A percentile compares a stretch with the other conserved stretches of the same genome.
Conservation (phyloP, 2,113 vertebrate species). For the Dromaius novaehollandiae region DNA sequence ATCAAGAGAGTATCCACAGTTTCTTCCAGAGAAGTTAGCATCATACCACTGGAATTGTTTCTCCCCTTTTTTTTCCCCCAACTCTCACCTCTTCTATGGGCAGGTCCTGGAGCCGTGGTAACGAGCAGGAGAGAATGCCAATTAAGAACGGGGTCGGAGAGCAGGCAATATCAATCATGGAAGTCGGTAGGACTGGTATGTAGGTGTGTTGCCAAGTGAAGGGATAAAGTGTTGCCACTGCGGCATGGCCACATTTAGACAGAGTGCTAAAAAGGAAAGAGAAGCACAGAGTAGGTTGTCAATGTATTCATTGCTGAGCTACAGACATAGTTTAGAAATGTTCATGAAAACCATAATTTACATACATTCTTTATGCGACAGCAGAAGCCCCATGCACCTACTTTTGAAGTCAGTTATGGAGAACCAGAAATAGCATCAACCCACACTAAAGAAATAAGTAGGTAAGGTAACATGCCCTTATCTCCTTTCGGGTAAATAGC, state of each 20-base stretch:
- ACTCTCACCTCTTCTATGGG: slow-evolving; percentile 93
- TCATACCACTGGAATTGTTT: not conserved
- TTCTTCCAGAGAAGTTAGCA: not conserved
- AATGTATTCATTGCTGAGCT: not conserved
- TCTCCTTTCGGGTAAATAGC: not conserved
- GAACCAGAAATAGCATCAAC: not conserved
- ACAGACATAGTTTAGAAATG: not conserved
- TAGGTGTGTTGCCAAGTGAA: slow-evolving; percentile 99
- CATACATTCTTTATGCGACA: not conserved
- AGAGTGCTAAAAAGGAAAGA: slow-evolving; percentile 81
- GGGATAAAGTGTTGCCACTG: slow-evolving; percentile 91
- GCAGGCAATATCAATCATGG: slow-evolving; percentile 97
- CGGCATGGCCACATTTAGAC: slow-evolving; percentile 92
- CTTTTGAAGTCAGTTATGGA: not conserved
- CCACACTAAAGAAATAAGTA: not conserved
- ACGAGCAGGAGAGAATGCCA: slow-evolving; percentile 89
- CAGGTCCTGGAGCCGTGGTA: slow-evolving; percentile 90
- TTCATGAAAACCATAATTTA: not conserved
- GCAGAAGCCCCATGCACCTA: not conserved
- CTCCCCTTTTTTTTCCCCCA: not conserved
- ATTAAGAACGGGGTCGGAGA: slow-evolving; percentile 97
- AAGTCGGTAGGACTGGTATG: slow-evolving; percentile 91
- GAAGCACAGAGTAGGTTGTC: slow-evolving; percentile 30
- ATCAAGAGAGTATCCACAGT: not conserved
- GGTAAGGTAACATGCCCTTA: not conserved